Evolutionary conservation across 2,888 invertebrate species (phyloP).

Genomic region (Hyles lineata): DNA sequence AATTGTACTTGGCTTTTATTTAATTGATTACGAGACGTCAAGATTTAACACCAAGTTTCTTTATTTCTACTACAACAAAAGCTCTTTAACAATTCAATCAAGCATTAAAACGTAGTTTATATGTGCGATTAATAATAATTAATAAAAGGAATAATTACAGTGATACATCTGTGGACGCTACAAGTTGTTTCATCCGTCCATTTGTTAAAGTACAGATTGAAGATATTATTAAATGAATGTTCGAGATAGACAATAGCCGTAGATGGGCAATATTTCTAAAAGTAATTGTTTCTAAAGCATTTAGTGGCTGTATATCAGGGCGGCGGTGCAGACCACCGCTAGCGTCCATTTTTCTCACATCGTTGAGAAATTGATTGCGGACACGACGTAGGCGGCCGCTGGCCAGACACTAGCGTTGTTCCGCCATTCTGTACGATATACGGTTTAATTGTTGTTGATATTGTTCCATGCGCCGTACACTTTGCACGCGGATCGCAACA

Average conservation of each 20-base stretch:
- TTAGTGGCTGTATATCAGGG: slow-evolving; percentile 64
- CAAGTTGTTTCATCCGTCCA: not conserved
- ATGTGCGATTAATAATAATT: not conserved
- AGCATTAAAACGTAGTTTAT: not conserved
- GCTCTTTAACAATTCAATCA: no score
- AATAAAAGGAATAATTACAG: not conserved
- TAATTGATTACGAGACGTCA: not conserved
- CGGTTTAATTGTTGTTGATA: slow-evolving; percentile 20
- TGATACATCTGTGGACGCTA: not conserved
- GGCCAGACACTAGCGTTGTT: slow-evolving; percentile 16
- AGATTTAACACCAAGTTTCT: not conserved
- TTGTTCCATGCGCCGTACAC: not conserved
- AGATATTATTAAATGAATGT: slow-evolving; percentile 28
- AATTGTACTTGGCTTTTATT: not conserved
- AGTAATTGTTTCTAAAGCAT: slow-evolving; percentile 63
- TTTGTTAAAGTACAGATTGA: not conserved
- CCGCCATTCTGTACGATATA: slow-evolving; percentile 18
- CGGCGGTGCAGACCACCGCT: slow-evolving; percentile 52
- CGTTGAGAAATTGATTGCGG: slow-evolving; percentile 65
- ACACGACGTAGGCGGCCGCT: slow-evolving; percentile 34
- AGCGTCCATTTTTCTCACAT: slow-evolving; percentile 68
- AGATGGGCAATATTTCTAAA: slow-evolving; percentile 54
- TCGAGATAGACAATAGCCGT: not conserved
- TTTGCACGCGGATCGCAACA: slow-evolving; percentile 27
- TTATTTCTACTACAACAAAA: no score